Conservation (phyloP, 2,797 vertebrate species). For the Phoeniculus purpureus region DNA sequence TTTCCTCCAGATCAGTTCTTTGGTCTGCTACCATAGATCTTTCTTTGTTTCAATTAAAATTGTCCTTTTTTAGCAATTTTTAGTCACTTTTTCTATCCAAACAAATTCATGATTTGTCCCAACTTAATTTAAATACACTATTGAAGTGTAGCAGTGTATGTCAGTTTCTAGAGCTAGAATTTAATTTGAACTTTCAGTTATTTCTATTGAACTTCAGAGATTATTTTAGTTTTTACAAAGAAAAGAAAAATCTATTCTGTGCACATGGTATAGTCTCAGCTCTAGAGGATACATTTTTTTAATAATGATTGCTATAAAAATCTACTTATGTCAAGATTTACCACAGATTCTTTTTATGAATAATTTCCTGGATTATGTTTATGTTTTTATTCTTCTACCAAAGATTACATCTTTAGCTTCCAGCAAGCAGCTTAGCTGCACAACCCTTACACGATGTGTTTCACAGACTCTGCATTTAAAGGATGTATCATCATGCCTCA, state of each 20-base stretch:
- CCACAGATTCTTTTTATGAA: background rate
- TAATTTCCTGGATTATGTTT: background rate
- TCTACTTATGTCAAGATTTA: background rate
- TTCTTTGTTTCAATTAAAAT: background rate
- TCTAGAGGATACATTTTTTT: background rate
- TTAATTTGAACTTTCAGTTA: background rate
- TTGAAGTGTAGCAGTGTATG: background rate
- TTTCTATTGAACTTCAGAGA: conserved; percentile 13
- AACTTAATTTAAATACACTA: conserved; percentile 41
- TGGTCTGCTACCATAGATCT: background rate
- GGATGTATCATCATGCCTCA: background rate
- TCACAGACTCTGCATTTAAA: background rate
- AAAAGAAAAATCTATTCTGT: background rate
- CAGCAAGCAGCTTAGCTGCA: background rate
- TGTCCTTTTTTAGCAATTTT: background rate
- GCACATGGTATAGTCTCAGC: background rate
- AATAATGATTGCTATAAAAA: background rate
- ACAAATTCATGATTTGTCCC: conserved; percentile 2
- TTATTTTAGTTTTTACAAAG: conserved; percentile 13
- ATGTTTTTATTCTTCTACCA: background rate
- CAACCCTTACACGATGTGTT: background rate
- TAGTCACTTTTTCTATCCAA: background rate
- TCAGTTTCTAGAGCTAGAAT: background rate
- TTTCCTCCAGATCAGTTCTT: background rate
- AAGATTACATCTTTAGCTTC: background rate